Base-by-base conservation (phyloP, 2,113 vertebrate genomes). In the Speoplatyrhinus poulsoni region DNA sequence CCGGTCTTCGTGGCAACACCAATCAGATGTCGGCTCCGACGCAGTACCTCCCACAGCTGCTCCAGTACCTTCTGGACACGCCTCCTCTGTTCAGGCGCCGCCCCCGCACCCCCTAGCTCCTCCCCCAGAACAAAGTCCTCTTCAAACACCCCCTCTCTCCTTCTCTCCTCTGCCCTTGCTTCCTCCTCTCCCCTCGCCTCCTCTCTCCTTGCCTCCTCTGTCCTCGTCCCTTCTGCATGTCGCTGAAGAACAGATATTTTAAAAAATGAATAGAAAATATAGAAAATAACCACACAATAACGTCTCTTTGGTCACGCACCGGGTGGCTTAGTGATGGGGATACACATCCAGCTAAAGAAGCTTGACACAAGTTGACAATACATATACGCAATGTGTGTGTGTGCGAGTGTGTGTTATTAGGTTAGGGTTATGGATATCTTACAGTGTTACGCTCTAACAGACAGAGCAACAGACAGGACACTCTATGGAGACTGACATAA, bases 1-100 rank as follows among this genome's bases (percentile, higher is more conserved):
- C 95, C 96, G 0, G 94, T 95, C 19, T 93, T 93, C 62, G 95
- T 96, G 87, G 96, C 93, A 82, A 93, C 91, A 79, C 95, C 95
- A 81, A 97, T 86, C 77, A 96, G 93, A 73, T 95, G 91, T 72
- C 95, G 95, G 48, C 94, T 84, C 90, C 75, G 94, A 75, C 92
- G 93, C 47, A 95, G 93, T 62, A 96, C 17, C 0, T 69, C 91
- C 60, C 95, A 94, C 2, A 98, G 84, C 87, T 93, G 92, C 53
- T 93, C 90, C 63, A 96, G 87, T 32, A 96, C 55, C 77, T 92
- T 95, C 74, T 92, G 84, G 67, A 92, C 86, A 62, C 90, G 92
- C 80, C 92, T 91, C 75, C 93, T 76, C 12, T 68, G 90, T 19
- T 82, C 10, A 57, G 36, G 55, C 55, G 26, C 53, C 9, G 12